Percentiles rank a stretch among this genome's conserved stretches.
phyloP scores from a whole-genome alignment of 1,140 invertebrate species.

The Trialeurodes vaporariorum region DNA sequence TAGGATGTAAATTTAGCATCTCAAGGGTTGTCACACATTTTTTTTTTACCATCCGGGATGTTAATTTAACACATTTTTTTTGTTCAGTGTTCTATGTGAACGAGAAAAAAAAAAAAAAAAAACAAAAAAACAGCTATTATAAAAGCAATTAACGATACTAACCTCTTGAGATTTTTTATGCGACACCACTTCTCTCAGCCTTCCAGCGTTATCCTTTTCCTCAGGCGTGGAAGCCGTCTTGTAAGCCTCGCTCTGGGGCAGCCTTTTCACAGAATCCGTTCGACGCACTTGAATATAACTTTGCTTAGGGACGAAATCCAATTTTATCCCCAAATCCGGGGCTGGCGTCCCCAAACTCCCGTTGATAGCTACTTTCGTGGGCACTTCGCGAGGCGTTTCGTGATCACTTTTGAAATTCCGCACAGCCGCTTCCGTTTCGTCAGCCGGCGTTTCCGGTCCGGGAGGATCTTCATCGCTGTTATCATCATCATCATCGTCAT shows the following conservation, averaged over 20 bases:
- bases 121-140: no score
- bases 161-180: conserved; percentile 50
- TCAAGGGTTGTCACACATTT: no score
- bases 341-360: conserved; percentile 38
- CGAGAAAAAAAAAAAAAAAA: no score
- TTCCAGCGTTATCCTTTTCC: conserved; percentile 44
- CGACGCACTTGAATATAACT: conserved; percentile 51
- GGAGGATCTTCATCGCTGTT: neutral
- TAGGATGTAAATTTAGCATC: no score
- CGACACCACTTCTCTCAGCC: conserved; percentile 50
- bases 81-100: no score
- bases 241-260: conserved; percentile 44
- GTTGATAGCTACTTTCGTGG: conserved; percentile 39
- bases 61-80: no score
- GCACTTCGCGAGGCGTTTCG: conserved; percentile 34
- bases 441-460: conserved; percentile 3
- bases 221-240: conserved; percentile 43
- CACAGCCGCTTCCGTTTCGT: conserved; percentile 8
- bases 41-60: no score
- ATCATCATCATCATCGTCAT: no score
- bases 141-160: conserved; percentile 4
- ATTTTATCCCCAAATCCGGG: conserved; percentile 30
- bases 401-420: conserved; percentile 31
- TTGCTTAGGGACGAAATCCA: conserved; percentile 50
- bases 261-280: conserved; percentile 43